phyloP scores from a whole-genome alignment of 2,888 invertebrate species.

The Drosophila macrospina region DNA sequence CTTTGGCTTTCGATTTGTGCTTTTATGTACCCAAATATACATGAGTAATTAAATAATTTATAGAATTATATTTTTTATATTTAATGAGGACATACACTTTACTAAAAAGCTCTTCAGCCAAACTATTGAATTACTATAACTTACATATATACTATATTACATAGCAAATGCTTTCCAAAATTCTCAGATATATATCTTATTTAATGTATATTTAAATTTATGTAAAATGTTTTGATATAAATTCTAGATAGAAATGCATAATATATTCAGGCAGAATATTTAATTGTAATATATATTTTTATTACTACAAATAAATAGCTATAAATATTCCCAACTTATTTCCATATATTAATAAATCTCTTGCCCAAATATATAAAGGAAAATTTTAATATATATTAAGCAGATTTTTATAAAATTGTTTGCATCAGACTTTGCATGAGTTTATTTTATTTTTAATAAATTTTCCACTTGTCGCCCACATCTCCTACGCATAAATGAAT shows the following conservation, averaged over 20 bases:
- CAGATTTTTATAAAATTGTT: neutral
- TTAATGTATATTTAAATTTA: neutral
- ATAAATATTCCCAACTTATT: neutral
- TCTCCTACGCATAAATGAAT: constrained; percentile 16
- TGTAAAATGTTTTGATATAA: neutral
- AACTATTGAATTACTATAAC: too few species aligned
- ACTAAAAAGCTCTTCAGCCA: too few species aligned
- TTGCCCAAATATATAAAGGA: too few species aligned
- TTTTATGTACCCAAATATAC: too few species aligned
- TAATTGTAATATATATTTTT: too few species aligned
- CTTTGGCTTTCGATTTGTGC: neutral
- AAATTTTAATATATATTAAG: neutral
- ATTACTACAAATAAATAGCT: neutral
- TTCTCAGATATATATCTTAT: neutral
- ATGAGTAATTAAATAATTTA: too few species aligned
- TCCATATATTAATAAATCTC: too few species aligned
- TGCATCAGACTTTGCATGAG: neutral
- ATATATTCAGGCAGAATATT: too few species aligned
- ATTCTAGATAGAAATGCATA: too few species aligned
- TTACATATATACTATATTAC: too few species aligned
- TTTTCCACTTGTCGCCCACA: constrained; percentile 1
- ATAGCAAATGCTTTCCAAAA: neutral
- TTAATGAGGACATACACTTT: too few species aligned
- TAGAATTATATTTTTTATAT: too few species aligned
- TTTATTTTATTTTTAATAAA: neutral